Evolutionary conservation across 2,888 invertebrate species (phyloP), one percentile per base, ranked within the genome.

Genomic region (Chesias legatella): DNA sequence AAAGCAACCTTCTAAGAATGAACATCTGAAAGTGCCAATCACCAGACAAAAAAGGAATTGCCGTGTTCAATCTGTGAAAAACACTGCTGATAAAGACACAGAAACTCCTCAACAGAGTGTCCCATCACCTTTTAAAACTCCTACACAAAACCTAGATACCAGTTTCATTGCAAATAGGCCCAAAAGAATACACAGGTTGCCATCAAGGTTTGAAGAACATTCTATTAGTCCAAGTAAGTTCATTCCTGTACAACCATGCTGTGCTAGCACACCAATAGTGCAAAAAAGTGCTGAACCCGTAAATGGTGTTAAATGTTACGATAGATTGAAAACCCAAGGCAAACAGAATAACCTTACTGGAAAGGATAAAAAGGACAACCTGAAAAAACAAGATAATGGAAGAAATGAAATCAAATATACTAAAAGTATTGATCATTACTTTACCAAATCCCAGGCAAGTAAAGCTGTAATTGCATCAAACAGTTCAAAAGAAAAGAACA

Each of bases 121-220:
- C n/a, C 11, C 38, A 26, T 63, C 73, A 6, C 60, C 72, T 21
- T 61, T 73, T 22, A 75, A 76, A 63, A 67, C 63, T n/a, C 66
- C 70, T 10, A 49, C 53, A 6, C 60, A 63, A 48, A 58, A 60
- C 41, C 33, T 52, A 28, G 68, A 76, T 24, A 63, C 45, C 25
- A 78, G 72, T 51, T 55, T 81, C 40, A 34, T 73, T 22, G 60
- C 50, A 6, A 66, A 54, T 30, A 63, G 79, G 4, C 82, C 83
- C 1, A 80, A 70, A 50, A 76, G 85, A 45, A 65, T 78, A 22
- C 72, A 73, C 38, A 61, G 74, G 7, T 53, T 86, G 17, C 86
- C 86, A 36, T 77, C 77, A 1, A 74, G 69, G 26, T 80, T 81
- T 61, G 72, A 78, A 24, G 76, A 83, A 9, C 74, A 82, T 53